phyloP scores from a whole-genome alignment of 2,888 invertebrate genomes.

The Urechis unicinctus region DNA sequence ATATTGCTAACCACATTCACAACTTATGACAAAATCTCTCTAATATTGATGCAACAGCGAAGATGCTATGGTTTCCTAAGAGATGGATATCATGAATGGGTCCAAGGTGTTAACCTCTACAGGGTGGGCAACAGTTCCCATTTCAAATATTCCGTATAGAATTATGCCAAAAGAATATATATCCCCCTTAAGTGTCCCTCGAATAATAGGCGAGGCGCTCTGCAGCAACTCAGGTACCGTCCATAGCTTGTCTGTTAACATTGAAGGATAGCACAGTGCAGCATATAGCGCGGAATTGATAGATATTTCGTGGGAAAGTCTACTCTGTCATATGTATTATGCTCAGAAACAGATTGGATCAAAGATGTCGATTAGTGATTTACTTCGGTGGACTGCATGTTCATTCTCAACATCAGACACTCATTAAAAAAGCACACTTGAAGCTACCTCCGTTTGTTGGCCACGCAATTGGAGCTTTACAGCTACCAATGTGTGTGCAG shows the following conservation, averaged over 20 bases:
- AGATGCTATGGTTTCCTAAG: too few species aligned
- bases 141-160: constrained; percentile 48
- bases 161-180: constrained; percentile 60
- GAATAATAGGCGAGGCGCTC: background rate
- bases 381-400: constrained; percentile 27
- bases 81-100: too few species aligned
- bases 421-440: constrained; percentile 77
- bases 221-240: constrained; percentile 74
- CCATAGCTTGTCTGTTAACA: constrained; percentile 71
- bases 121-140: constrained; percentile 64
- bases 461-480: constrained; percentile 97
- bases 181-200: constrained; percentile 72
- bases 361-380: too few species aligned
- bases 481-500: constrained; percentile 80
- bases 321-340: too few species aligned
- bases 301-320: too few species aligned
- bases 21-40: too few species aligned
- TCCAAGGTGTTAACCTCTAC: constrained; percentile 76
- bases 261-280: background rate
- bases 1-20: too few species aligned
- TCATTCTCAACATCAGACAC: constrained; percentile 35
- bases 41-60: too few species aligned
- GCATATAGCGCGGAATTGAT: background rate
- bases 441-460: constrained; percentile 94
- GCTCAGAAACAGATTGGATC: too few species aligned